Base-by-base conservation (phyloP, 1,140 invertebrate genomes). In the Drosophila neocordata region DNA sequence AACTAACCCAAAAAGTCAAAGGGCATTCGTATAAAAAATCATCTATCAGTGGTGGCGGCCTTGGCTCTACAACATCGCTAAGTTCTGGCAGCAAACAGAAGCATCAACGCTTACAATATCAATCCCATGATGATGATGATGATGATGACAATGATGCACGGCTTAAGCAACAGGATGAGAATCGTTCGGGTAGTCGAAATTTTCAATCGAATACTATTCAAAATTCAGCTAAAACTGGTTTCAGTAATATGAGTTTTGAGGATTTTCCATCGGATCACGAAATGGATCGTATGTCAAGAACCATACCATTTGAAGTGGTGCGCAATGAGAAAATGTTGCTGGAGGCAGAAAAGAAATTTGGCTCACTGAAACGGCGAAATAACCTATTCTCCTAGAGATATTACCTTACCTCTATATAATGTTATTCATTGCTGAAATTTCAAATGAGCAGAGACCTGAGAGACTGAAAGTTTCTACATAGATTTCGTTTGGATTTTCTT, bases 201-300 rank as follows among this genome's bases (percentile, higher is more conserved):
- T 91, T 91, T 53, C 90, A 91, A 56, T 91, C 90, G 1, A 92
- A 88, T 61, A 88, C 87, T 31, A 92, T 92, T 75, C 78, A 91
- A 37, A 91, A 84, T 73, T 90, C 88, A 4, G 89, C 85, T 18
- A 92, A 93, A 38, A 93, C 92, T 2, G 95, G 95, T 3, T 95
- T 96, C 70, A 95, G 94, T 73, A 96, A 96, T 78, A 95, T 96
- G 95, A 96, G 95, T 77, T 96, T 96, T 74, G 95, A 96, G 89
- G 95, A 96, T 90, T 95, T 95, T 77, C 94, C 95, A 1, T 95
- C 94, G 18, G 95, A 95, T 70, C 94, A 95, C 61, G 80, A 83
- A 67, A 90, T 90, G 52, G 90, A 91, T 78, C 82, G 85, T 15
- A 67, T 89, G 38, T 89, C 81, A 2, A 88, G 89, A 57, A 90